These are phyloP conservation scores for Pelusios castaneus DNA, from an alignment of 2,113 vertebrate species.

Conservation along the genomic window DNA sequence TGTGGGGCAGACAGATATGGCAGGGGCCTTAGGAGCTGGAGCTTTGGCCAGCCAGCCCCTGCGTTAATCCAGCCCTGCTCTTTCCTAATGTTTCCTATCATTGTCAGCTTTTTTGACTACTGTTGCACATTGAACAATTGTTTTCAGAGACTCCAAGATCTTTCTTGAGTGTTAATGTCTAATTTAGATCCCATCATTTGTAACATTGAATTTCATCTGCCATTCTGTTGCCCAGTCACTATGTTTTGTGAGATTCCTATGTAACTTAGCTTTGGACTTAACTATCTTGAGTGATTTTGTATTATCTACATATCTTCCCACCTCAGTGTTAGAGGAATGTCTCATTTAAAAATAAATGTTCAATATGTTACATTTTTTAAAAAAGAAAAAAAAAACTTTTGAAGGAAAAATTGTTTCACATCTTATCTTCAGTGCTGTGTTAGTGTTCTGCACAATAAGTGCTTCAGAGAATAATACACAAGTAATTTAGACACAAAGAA, in stretches of 20 bases:
- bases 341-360: not conserved
- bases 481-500: not conserved
- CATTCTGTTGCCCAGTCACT: not conserved
- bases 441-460: not conserved
- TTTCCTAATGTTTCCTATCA: not conserved
- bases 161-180: not conserved
- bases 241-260: not conserved
- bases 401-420: not conserved
- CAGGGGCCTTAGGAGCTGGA: too few species aligned
- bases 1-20: too few species aligned
- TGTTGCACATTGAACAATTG: not conserved
- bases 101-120: not conserved
- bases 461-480: not conserved
- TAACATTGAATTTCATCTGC: not conserved
- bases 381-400: accelerated
- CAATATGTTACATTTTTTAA: not conserved
- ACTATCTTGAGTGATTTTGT: not conserved
- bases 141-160: not conserved
- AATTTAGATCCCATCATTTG: not conserved
- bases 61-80: too few species aligned
- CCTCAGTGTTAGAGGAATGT: not conserved
- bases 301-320: not conserved
- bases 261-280: not conserved
- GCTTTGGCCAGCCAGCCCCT: too few species aligned
- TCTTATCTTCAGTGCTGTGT: not conserved